phyloP scores from a whole-genome alignment of 2,113 vertebrate genomes.

The Sphyrna mokarran region DNA sequence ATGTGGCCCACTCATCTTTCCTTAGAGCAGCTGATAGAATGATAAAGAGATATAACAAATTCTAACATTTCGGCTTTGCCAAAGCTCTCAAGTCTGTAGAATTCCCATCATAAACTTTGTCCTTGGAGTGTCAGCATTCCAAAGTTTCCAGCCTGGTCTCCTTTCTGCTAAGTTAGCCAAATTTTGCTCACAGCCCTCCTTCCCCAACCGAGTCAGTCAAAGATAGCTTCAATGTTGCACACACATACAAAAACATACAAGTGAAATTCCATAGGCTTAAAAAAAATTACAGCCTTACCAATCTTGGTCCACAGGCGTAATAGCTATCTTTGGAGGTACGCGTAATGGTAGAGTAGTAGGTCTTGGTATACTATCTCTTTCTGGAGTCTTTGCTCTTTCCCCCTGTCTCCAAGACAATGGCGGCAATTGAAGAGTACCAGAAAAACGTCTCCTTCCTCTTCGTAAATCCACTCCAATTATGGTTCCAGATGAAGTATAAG shows the following conservation, averaged over 20 bases:
- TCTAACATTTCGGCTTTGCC: too few species aligned
- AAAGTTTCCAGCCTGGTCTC: background rate
- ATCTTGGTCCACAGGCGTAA: constrained; percentile 77
- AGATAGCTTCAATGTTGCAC: background rate
- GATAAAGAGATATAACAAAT: background rate
- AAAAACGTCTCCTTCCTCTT: constrained; percentile 76
- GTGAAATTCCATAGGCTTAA: background rate
- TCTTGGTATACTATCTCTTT: constrained; percentile 64
- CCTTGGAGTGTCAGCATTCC: background rate
- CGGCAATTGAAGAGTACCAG: constrained; percentile 80
- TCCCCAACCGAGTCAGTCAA: background rate
- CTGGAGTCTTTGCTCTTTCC: constrained; percentile 67
- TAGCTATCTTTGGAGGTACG: constrained; percentile 78
- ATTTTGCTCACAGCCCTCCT: background rate
- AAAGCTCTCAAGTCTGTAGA: background rate
- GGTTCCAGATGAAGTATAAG: constrained; percentile 72
- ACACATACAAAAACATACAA: background rate
- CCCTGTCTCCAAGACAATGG: constrained; percentile 79
- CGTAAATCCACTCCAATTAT: constrained; percentile 76
- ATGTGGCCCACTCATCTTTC: background rate
- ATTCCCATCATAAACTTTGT: background rate
- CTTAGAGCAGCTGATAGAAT: background rate
- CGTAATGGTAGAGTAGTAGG: constrained; percentile 76
- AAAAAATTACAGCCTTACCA: constrained; percentile 59
- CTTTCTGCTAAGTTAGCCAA: background rate